Conservation (phyloP, 1,140 invertebrate genomes). For the Lethocerus indicus region DNA sequence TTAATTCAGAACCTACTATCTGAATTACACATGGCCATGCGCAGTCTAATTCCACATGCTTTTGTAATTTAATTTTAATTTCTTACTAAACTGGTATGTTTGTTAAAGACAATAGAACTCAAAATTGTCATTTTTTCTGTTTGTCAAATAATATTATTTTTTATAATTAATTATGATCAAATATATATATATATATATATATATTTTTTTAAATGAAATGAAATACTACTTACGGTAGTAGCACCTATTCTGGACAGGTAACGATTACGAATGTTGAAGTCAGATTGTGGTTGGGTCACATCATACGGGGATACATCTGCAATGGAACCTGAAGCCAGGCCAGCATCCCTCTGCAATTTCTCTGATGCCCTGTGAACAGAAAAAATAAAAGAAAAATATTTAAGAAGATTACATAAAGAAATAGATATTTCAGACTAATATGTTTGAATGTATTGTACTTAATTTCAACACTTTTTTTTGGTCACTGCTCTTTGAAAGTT, state of each 20-base stretch:
- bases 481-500: too few species aligned
- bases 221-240: conserved; percentile 28
- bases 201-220: neutral
- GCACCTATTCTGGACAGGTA: conserved; percentile 38
- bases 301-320: conserved; percentile 32
- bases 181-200: too few species aligned
- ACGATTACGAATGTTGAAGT: conserved; percentile 41
- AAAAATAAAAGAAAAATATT: conserved; percentile 1
- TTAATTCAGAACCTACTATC: too few species aligned
- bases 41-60: too few species aligned
- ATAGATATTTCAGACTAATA: neutral
- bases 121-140: too few species aligned
- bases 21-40: too few species aligned
- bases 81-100: too few species aligned
- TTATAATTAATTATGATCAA: too few species aligned
- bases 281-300: conserved; percentile 34
- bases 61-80: too few species aligned
- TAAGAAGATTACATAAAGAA: neutral
- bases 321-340: conserved; percentile 28
- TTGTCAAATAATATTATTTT: too few species aligned
- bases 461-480: neutral
- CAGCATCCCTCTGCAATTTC: conserved; percentile 31
- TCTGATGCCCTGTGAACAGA: conserved; percentile 24
- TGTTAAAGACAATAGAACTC: too few species aligned
- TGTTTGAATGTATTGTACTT: too few species aligned